A percentile compares a stretch with the other conserved stretches of the same genome.
phyloP scores from a whole-genome alignment of 1,140 invertebrate genomes.

The Aphelinus atriplicis region DNA sequence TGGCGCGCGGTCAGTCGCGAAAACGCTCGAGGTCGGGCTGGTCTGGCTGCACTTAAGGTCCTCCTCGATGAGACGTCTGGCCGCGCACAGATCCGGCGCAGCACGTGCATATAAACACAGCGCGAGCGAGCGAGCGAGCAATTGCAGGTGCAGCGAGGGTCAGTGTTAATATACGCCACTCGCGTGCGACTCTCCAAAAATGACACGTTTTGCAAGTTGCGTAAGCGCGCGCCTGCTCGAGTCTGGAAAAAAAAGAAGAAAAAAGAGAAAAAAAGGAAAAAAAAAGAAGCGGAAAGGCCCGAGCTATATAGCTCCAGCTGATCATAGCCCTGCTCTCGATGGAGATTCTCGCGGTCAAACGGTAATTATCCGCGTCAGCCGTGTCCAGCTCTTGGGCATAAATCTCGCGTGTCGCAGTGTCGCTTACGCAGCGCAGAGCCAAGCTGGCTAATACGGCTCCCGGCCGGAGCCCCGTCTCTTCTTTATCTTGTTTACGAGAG shows the following conservation, averaged over 20 bases:
- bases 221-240: background rate
- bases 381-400: too few relatives aligned
- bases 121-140: background rate
- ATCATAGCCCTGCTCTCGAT: too few relatives aligned
- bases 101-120: background rate
- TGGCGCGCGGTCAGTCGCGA: too few relatives aligned
- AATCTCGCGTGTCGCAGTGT: too few relatives aligned
- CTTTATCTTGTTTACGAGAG: slow-evolving; percentile 2
- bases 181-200: slow-evolving; percentile 34
- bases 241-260: background rate
- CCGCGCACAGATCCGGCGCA: background rate
- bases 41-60: slow-evolving; percentile 9
- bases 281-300: too few relatives aligned
- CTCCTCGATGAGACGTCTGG: background rate
- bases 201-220: slow-evolving; percentile 34
- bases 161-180: slow-evolving; percentile 30
- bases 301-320: too few relatives aligned
- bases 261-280: background rate
- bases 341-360: too few relatives aligned
- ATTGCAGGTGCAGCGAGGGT: slow-evolving; percentile 28
- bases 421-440: too few relatives aligned
- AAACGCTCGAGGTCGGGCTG: too few relatives aligned
- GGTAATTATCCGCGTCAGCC: too few relatives aligned
- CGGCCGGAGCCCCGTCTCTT: background rate
- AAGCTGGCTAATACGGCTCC: too few relatives aligned